Conservation (phyloP, 2,888 invertebrate genomes). For the Microplitis manilae region DNA sequence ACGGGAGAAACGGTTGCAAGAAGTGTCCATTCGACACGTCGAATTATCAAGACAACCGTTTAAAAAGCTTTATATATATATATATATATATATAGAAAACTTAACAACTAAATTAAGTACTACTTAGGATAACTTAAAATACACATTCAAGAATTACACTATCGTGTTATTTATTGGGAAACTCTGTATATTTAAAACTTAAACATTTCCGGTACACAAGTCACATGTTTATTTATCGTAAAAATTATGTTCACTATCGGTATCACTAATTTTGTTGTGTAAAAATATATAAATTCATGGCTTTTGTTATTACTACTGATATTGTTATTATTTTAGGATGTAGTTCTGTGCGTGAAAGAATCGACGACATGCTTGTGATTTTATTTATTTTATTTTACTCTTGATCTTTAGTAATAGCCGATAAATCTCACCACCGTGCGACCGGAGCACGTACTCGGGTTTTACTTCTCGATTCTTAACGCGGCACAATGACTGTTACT, state of each 20-base stretch:
- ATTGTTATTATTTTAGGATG: not conserved
- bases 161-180: not conserved
- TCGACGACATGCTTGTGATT: slow-evolving; percentile 19
- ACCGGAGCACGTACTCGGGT: slow-evolving; percentile 33
- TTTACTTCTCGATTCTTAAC: slow-evolving; percentile 20
- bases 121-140: not conserved
- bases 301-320: not conserved
- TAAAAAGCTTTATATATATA: not conserved
- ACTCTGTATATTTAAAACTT: not conserved
- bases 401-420: slow-evolving; percentile 14
- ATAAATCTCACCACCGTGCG: slow-evolving; percentile 33
- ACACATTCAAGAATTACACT: not conserved
- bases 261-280: not conserved
- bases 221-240: not conserved
- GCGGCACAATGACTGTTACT: slow-evolving; percentile 15
- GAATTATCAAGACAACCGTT: slow-evolving; percentile 4
- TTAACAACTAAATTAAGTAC: not conserved
- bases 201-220: not conserved
- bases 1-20: not conserved
- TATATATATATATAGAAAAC: not conserved
- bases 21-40: slow-evolving; percentile 21
- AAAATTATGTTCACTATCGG: not conserved
- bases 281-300: not conserved
- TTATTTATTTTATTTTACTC: not conserved
- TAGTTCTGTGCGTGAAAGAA: slow-evolving; percentile 14